Conservation (phyloP, 2,113 vertebrate genomes). For the Poeciliopsis prolifica region DNA sequence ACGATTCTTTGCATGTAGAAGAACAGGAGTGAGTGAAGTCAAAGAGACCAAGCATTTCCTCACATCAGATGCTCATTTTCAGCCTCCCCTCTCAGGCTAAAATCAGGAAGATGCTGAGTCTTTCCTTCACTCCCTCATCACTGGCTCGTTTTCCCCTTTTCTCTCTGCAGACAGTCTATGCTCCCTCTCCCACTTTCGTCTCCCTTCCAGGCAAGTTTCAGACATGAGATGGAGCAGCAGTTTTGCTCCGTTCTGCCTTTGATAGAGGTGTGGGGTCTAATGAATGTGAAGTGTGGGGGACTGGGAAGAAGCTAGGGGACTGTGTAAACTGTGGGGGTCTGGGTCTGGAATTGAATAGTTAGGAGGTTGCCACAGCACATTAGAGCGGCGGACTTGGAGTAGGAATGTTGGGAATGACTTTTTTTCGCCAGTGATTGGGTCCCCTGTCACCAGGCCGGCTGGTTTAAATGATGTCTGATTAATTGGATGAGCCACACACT, state of each 20-base stretch:
- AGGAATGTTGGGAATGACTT: conserved; percentile 71
- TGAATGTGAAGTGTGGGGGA: conserved; percentile 65
- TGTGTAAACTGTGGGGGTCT: conserved; percentile 69
- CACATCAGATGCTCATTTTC: conserved; percentile 40
- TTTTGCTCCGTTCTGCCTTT: conserved; percentile 53
- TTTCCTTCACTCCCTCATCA: conserved; percentile 31
- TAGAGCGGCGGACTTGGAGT: conserved; percentile 61
- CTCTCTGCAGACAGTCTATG: conserved; percentile 11
- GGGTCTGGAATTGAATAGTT: conserved; percentile 79
- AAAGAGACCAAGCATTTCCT: neutral
- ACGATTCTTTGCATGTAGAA: neutral
- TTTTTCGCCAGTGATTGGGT: conserved; percentile 69
- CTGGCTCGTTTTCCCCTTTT: conserved; percentile 16
- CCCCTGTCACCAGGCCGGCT: conserved; percentile 68
- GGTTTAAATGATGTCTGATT: conserved; percentile 76
- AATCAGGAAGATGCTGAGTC: conserved; percentile 34
- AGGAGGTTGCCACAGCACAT: conserved; percentile 78
- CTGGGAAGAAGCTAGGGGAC: conserved; percentile 61
- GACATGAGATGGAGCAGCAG: conserved; percentile 55
- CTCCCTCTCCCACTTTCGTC: conserved; percentile 35
- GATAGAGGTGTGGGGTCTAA: conserved; percentile 75
- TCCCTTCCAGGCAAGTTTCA: conserved; percentile 60
- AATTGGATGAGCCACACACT: conserved; percentile 73
- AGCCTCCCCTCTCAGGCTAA: conserved; percentile 39
- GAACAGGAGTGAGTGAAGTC: no score